phyloP scores from a whole-genome alignment of 2,888 invertebrate species.

The Limnephilus lunatus region DNA sequence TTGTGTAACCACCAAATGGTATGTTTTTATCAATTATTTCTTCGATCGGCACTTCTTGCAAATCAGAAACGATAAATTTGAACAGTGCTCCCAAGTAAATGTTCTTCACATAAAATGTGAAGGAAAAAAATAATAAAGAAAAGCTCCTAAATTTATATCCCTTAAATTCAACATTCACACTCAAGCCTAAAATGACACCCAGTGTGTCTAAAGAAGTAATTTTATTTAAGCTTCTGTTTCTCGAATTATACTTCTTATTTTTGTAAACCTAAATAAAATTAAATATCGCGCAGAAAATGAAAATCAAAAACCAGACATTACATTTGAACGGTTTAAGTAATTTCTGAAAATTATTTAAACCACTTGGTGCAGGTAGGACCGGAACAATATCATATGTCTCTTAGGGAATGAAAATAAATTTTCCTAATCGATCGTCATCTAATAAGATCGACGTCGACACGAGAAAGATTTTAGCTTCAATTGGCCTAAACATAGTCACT shows the following conservation, averaged over 20 bases:
- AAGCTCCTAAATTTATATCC: background rate
- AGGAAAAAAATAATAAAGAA: background rate
- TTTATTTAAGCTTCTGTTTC: too few relatives aligned
- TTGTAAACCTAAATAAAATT: conserved; percentile 13
- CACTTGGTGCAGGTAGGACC: too few relatives aligned
- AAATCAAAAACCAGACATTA: background rate
- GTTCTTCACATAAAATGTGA: conserved; percentile 37
- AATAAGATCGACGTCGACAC: too few relatives aligned
- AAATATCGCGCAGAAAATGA: too few relatives aligned
- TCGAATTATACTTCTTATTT: too few relatives aligned
- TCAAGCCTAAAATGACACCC: background rate
- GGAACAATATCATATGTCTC: too few relatives aligned
- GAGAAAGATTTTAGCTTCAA: background rate
- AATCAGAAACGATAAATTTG: too few relatives aligned
- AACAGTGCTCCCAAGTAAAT: conserved; percentile 6
- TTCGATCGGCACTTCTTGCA: background rate
- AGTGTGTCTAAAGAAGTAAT: conserved; percentile 11
- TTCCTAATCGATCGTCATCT: too few relatives aligned
- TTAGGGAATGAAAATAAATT: too few relatives aligned
- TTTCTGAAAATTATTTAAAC: conserved; percentile 12
- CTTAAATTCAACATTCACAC: conserved; percentile 1
- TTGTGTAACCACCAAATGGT: conserved; percentile 15
- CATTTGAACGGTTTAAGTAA: conserved; percentile 13
- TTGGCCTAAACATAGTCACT: background rate
- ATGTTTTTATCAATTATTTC: conserved; percentile 3